Percentiles rank a stretch among this genome's conserved stretches.
These are phyloP conservation scores for Hemibagrus guttatus DNA, from an alignment of 2,797 vertebrate genomes.

Conservation along the genomic window DNA sequence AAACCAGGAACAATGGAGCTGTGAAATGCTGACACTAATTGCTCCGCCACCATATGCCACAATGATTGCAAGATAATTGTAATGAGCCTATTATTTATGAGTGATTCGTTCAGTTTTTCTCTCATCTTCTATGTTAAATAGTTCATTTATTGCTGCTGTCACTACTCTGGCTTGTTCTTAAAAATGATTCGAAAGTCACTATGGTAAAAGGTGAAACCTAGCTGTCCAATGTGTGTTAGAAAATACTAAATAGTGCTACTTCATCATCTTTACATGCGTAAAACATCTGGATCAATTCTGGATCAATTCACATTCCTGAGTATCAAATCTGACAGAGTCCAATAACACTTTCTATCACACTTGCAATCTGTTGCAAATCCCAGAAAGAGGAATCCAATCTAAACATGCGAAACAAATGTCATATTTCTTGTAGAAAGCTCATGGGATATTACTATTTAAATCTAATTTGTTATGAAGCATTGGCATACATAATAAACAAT, in stretches of 20 bases:
- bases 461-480: not conserved
- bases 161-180: not conserved
- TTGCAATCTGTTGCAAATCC: not conserved
- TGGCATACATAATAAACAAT: not conserved
- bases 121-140: not conserved
- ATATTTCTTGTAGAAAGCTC: not conserved
- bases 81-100: not conserved
- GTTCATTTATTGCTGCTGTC: not conserved
- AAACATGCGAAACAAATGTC: slow-evolving; percentile 17
- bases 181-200: not conserved
- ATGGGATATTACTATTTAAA: not conserved
- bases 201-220: not conserved
- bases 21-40: not conserved
- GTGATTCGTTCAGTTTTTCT: not conserved
- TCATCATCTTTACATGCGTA: not conserved
- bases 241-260: slow-evolving; percentile 13
- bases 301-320: not conserved
- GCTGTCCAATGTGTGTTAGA: not conserved
- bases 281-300: slow-evolving; percentile 16
- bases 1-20: not conserved
- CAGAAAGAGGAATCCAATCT: not conserved
- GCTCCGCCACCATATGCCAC: not conserved
- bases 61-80: slow-evolving; percentile 1
- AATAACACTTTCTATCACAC: slow-evolving; percentile 4
- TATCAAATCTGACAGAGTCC: slow-evolving; percentile 15